Conservation (phyloP, 1,140 invertebrate genomes). For the Agrypnia vestita region DNA sequence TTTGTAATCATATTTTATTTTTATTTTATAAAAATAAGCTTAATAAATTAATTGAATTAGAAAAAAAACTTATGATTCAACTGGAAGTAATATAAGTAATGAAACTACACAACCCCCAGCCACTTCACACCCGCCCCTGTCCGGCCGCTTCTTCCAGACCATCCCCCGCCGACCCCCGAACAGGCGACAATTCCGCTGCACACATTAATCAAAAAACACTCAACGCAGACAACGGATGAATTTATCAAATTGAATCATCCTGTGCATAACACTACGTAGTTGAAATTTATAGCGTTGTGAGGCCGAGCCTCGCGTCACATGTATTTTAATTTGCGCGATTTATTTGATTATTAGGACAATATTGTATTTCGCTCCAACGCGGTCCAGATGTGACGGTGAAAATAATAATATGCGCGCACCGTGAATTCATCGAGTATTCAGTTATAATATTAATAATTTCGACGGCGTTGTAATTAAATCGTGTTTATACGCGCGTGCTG, state of each 20-base stretch:
- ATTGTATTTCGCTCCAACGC: slow-evolving; percentile 4
- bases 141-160: no score
- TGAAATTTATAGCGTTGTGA: slow-evolving; percentile 54
- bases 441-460: slow-evolving; percentile 5
- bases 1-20: no score
- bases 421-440: background rate
- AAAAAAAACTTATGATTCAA: no score
- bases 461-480: slow-evolving; percentile 8
- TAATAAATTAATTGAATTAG: no score
- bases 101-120: no score
- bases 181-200: slow-evolving; percentile 32
- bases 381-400: background rate
- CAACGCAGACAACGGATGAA: slow-evolving; percentile 41
- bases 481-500: background rate
- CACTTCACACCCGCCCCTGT: no score
- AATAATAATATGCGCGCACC: no score
- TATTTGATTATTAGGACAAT: slow-evolving; percentile 2
- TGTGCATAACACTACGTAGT: slow-evolving; percentile 41
- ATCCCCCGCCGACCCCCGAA: no score
- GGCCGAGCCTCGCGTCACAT: slow-evolving; percentile 10
- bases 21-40: no score
- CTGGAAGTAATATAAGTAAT: background rate
- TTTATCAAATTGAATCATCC: slow-evolving; percentile 57
- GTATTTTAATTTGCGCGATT: slow-evolving; percentile 24
- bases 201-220: slow-evolving; percentile 54